Evolutionary conservation across 2,888 invertebrate genomes (phyloP).

Genomic region (Gastracanthus pulcherrimus): DNA sequence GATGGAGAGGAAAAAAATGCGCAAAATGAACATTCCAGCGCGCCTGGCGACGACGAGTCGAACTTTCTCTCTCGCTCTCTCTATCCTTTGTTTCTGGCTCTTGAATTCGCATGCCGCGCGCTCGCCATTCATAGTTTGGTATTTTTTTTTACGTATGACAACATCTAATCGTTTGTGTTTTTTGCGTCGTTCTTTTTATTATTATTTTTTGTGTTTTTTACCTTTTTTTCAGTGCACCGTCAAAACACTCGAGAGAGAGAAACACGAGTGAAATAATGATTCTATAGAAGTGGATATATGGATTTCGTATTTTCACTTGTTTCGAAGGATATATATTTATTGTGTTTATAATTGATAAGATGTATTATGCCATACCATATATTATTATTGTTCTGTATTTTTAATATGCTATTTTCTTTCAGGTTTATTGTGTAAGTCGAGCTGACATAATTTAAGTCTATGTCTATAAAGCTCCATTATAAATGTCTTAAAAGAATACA

Average conservation of each 20-base stretch:
- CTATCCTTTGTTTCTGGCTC: neutral
- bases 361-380: neutral
- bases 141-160: slow-evolving; percentile 24
- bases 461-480: neutral
- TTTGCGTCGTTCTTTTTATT: neutral
- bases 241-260: slow-evolving; percentile 42
- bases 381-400: slow-evolving; percentile 6
- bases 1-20: neutral
- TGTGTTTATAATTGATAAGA: neutral
- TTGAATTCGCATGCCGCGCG: slow-evolving; percentile 44
- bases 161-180: slow-evolving; percentile 41
- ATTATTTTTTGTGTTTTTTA: neutral
- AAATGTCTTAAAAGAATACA: neutral
- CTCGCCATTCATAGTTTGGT: slow-evolving; percentile 38
- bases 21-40: neutral
- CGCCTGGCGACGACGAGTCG: neutral
- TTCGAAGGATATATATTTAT: too few relatives aligned
- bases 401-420: slow-evolving; percentile 29
- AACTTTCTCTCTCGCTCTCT: slow-evolving; percentile 5
- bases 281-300: neutral
- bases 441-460: neutral
- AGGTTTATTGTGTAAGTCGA: neutral
- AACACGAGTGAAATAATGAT: neutral
- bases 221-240: slow-evolving; percentile 13
- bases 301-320: neutral